Evolutionary conservation across 1,140 invertebrate genomes (phyloP).

Genomic region (Rhagoletis pomonella): DNA sequence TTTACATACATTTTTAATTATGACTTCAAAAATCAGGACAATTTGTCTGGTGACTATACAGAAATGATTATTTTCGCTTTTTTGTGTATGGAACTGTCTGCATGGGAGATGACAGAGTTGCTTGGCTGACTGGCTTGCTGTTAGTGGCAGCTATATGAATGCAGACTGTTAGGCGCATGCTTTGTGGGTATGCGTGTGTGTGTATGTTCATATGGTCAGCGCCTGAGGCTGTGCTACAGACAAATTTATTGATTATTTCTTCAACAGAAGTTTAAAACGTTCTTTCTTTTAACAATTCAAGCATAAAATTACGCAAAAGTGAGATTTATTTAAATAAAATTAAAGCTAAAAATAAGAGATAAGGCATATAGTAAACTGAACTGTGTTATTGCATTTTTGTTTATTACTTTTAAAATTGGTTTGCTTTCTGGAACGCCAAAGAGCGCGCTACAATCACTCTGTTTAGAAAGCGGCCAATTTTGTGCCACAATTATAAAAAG

Average conservation of each 20-base stretch:
- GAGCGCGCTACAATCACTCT: no score
- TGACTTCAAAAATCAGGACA: conserved; percentile 51
- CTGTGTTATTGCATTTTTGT: no score
- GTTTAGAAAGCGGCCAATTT: no score
- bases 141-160: background rate
- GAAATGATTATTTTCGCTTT: conserved; percentile 37
- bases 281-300: background rate
- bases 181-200: no score
- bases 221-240: conserved; percentile 15
- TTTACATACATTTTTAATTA: conserved; percentile 48
- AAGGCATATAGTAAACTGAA: no score
- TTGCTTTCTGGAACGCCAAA: no score
- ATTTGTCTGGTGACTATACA: conserved; percentile 50
- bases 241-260: conserved; percentile 41
- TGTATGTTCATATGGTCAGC: background rate
- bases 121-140: background rate
- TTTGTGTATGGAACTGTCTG: conserved; percentile 32
- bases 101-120: background rate
- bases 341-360: no score
- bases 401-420: no score
- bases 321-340: no score
- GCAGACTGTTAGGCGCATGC: conserved; percentile 23
- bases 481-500: no score
- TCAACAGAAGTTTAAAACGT: background rate
- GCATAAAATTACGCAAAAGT: no score